Percentiles rank a stretch among this genome's conserved stretches.
Conservation (phyloP, 2,888 invertebrate genomes). For the Dusona sp. region DNA sequence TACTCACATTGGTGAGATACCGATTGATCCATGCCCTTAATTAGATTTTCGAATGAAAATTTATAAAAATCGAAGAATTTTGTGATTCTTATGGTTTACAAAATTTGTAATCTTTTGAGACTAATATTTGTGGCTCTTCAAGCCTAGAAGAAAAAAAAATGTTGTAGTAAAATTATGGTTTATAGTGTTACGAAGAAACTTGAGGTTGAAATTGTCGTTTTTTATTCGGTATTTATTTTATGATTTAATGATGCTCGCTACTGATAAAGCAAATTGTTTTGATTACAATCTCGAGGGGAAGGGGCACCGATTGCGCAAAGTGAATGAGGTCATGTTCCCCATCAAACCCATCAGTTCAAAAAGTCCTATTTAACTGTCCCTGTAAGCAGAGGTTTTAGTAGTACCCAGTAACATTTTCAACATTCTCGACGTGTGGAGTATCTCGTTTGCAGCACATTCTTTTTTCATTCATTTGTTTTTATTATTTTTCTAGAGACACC, state of each 20-base stretch:
- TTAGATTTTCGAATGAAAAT: background rate
- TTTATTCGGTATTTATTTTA: background rate
- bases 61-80: too few species aligned
- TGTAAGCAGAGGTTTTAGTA: conserved; percentile 33
- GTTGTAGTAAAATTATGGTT: too few species aligned
- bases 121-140: too few species aligned
- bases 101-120: too few species aligned
- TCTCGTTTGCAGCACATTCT: background rate
- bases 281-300: conserved; percentile 36
- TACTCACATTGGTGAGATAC: too few species aligned
- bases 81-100: too few species aligned
- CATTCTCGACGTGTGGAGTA: background rate
- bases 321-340: conserved; percentile 57
- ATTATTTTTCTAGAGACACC: background rate
- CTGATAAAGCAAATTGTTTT: conserved; percentile 27
- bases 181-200: background rate
- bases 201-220: background rate
- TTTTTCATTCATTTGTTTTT: background rate
- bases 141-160: too few species aligned
- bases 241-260: background rate
- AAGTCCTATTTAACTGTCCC: conserved; percentile 23
- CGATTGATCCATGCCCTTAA: too few species aligned
- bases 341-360: conserved; percentile 34
- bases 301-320: conserved; percentile 37
- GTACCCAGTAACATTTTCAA: conserved; percentile 3